A percentile compares a stretch with the other conserved stretches of the same genome.
Conservation (phyloP, 2,888 invertebrate genomes). For the Caenorhabditis auriculariae region DNA sequence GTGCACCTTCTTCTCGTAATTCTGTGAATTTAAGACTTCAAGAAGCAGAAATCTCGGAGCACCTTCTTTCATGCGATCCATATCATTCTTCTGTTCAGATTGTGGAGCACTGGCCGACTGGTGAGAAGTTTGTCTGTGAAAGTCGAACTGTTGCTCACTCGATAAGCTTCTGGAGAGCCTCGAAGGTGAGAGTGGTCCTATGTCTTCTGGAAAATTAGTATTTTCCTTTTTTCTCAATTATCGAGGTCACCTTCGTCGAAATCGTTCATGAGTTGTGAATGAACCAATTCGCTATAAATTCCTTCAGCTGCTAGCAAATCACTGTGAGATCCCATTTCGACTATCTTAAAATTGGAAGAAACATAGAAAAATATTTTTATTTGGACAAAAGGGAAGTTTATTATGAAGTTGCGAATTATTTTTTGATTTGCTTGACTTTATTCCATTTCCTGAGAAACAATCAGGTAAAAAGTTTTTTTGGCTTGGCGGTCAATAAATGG, state of each 20-base stretch:
- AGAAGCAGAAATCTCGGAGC: too few species aligned
- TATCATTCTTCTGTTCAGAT: conserved; percentile 7
- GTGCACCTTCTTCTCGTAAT: conserved; percentile 11
- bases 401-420: too few species aligned
- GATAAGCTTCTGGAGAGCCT: conserved; percentile 10
- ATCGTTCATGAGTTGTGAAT: conserved; percentile 43
- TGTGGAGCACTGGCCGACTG: conserved; percentile 6
- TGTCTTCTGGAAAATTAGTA: conserved; percentile 3
- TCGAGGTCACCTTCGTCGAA: conserved; percentile 16
- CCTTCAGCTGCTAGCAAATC: conserved; percentile 72
- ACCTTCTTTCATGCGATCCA: conserved; percentile 18
- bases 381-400: too few species aligned
- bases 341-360: conserved; percentile 66
- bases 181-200: conserved; percentile 5
- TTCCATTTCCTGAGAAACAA: too few species aligned
- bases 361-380: too few species aligned
- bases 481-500: too few species aligned
- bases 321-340: conserved; percentile 75
- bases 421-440: too few species aligned
- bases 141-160: conserved; percentile 12
- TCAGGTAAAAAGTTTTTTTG: too few species aligned
- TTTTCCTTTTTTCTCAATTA: conserved; percentile 2
- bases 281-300: conserved; percentile 71
- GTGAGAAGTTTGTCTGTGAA: conserved; percentile 13
- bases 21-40: too few species aligned